A percentile compares a stretch with the other conserved stretches of the same genome.
phyloP scores from a whole-genome alignment of 2,113 vertebrate species.

The Rhagologus leucostigma region DNA sequence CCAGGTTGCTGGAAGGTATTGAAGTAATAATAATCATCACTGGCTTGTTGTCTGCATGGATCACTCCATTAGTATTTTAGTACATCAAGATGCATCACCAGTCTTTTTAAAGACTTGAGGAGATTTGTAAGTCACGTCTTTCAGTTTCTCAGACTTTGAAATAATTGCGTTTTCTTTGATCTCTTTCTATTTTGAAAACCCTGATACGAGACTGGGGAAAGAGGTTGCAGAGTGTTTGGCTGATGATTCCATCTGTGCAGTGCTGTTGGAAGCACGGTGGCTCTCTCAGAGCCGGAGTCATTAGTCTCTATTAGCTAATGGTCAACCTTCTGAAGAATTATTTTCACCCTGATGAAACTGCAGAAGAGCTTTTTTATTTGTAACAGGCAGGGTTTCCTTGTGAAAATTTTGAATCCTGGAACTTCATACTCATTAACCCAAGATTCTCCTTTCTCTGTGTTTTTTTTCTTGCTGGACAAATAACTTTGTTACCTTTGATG shows the following conservation, averaged over 20 bases:
- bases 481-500: conserved; percentile 24
- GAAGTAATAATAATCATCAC: neutral
- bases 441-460: neutral
- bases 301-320: neutral
- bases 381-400: neutral
- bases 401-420: neutral
- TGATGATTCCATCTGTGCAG: neutral
- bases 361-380: neutral
- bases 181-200: neutral
- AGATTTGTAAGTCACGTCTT: neutral
- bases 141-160: neutral
- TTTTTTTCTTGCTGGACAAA: neutral
- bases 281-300: neutral
- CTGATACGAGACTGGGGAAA: neutral
- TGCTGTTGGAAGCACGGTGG: neutral
- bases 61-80: neutral
- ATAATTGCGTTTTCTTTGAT: neutral
- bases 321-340: neutral
- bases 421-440: neutral
- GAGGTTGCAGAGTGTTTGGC: neutral
- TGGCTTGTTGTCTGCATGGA: neutral
- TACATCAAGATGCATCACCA: neutral
- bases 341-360: neutral
- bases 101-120: neutral
- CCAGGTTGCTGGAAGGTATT: neutral